phyloP scores from a whole-genome alignment of 2,797 vertebrate genomes.

The Hipposideros larvatus region DNA sequence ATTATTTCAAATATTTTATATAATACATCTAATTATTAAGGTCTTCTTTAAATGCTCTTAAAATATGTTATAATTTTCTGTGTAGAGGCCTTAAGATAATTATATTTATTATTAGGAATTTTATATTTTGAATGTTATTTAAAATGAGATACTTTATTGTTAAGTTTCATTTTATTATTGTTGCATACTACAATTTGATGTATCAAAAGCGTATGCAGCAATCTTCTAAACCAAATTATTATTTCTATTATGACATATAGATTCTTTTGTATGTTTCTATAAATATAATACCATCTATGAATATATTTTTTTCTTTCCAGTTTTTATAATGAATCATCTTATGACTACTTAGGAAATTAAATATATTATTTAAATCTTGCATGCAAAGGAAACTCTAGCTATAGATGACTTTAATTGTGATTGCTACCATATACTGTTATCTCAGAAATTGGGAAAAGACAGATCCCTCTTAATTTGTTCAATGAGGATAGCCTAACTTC shows the following conservation, averaged over 20 bases:
- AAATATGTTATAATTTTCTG: background rate
- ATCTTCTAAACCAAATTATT: background rate
- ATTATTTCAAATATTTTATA: background rate
- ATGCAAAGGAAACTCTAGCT: background rate
- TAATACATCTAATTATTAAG: background rate
- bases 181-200: background rate
- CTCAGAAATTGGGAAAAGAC: background rate
- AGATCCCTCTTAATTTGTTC: background rate
- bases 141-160: background rate
- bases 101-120: background rate
- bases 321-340: background rate
- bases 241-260: background rate
- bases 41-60: background rate
- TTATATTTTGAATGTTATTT: background rate
- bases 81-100: background rate
- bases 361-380: background rate
- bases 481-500: background rate
- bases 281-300: background rate
- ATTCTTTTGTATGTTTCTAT: background rate
- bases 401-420: background rate
- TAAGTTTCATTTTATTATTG: background rate
- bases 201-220: background rate
- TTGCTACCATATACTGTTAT: background rate
- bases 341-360: background rate
- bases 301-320: background rate